Conservation (phyloP, 1,140 invertebrate genomes). For the Antheraea mylitta region DNA sequence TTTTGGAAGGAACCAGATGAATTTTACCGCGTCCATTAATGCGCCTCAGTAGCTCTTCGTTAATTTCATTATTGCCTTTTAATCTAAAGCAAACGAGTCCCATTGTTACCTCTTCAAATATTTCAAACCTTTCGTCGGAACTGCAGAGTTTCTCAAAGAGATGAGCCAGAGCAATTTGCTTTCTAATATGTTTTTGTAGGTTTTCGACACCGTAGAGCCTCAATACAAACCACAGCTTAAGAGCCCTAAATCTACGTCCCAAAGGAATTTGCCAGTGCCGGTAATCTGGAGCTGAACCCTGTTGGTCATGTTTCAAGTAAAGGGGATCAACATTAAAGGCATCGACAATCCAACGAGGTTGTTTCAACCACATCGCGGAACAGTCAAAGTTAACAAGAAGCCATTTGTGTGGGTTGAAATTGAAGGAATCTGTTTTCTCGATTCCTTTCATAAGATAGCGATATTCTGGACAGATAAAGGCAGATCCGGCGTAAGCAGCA, state of each 20-base stretch:
- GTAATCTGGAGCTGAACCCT: slow-evolving; percentile 94
- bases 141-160: slow-evolving; percentile 88
- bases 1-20: slow-evolving; percentile 95
- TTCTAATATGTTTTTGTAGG: slow-evolving; percentile 92
- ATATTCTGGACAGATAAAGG: slow-evolving; percentile 97
- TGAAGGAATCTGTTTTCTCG: slow-evolving; percentile 94
- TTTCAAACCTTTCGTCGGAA: slow-evolving; percentile 90
- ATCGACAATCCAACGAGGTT: slow-evolving; percentile 93
- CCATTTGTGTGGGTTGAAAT: slow-evolving; percentile 99
- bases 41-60: slow-evolving; percentile 89
- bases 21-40: slow-evolving; percentile 96
- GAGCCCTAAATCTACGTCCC: slow-evolving; percentile 94
- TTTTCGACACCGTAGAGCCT: slow-evolving; percentile 93
- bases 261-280: slow-evolving; percentile 99
- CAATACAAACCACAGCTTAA: slow-evolving; percentile 98
- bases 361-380: slow-evolving; percentile 96
- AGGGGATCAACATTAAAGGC: slow-evolving; percentile 98
- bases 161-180: slow-evolving; percentile 87
- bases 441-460: slow-evolving; percentile 93
- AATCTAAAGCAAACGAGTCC: slow-evolving; percentile 96
- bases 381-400: slow-evolving; percentile 97
- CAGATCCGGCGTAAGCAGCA: slow-evolving; percentile 95
- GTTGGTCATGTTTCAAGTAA: slow-evolving; percentile 94
- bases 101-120: slow-evolving; percentile 91
- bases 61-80: slow-evolving; percentile 91